phyloP scores from a whole-genome alignment of 2,797 vertebrate species.

The Sebastes variabilis region DNA sequence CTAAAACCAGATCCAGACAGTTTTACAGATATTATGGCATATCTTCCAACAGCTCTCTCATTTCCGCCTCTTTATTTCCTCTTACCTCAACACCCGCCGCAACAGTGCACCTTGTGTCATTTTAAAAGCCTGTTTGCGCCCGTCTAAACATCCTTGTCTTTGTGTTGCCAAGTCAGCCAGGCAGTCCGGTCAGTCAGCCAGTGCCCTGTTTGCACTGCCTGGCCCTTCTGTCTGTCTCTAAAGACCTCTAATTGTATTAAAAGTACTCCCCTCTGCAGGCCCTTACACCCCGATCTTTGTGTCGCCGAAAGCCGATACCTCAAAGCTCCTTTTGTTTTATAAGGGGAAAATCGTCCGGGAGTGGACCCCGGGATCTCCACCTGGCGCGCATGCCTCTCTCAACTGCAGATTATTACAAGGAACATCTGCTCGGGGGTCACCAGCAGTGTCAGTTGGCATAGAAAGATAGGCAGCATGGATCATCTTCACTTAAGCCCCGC shows the following conservation, averaged over 20 bases:
- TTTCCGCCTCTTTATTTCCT: slow-evolving; percentile 66
- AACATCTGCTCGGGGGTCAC: slow-evolving; percentile 86
- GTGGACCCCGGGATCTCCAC: slow-evolving; percentile 82
- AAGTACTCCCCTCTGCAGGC: slow-evolving; percentile 73
- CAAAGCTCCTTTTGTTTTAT: slow-evolving; percentile 87
- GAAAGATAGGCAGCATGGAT: slow-evolving; percentile 73
- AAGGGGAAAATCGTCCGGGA: slow-evolving; percentile 76
- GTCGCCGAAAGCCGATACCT: slow-evolving; percentile 82
- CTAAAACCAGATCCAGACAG: slow-evolving; percentile 70
- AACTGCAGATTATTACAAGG: slow-evolving; percentile 85
- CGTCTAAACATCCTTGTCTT: slow-evolving; percentile 57
- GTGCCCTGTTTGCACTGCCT: slow-evolving; percentile 55
- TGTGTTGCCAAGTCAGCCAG: slow-evolving; percentile 55
- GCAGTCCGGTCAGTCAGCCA: slow-evolving; percentile 48
- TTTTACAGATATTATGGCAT: slow-evolving; percentile 70
- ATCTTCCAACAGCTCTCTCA: slow-evolving; percentile 55
- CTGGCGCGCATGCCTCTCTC: slow-evolving; percentile 85
- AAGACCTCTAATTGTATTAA: slow-evolving; percentile 85
- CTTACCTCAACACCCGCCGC: slow-evolving; percentile 50
- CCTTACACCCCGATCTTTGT: slow-evolving; percentile 80
- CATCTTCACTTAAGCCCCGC: slow-evolving; percentile 76
- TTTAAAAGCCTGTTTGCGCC: slow-evolving; percentile 64
- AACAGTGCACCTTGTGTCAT: slow-evolving; percentile 43
- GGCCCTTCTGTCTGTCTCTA: slow-evolving; percentile 66
- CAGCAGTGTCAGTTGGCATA: slow-evolving; percentile 81